These are phyloP conservation scores for Hydroisotoma schaefferi DNA, from an alignment of 2,888 invertebrate genomes.

Conservation along the genomic window DNA sequence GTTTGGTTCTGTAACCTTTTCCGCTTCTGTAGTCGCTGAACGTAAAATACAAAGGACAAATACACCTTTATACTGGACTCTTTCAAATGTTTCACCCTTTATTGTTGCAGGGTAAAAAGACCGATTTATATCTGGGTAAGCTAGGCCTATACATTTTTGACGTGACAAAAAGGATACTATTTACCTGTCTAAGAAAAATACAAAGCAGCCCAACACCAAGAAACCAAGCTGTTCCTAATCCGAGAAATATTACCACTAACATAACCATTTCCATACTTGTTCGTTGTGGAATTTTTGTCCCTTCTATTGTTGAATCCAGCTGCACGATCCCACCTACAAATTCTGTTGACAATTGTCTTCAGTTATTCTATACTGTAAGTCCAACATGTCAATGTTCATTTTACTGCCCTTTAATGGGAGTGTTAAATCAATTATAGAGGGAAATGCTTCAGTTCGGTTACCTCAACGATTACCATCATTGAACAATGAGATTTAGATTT, in stretches of 20 bases:
- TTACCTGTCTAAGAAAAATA: constrained; percentile 10
- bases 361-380: no score
- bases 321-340: constrained; percentile 8
- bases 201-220: constrained; percentile 3
- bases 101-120: no score
- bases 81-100: background rate
- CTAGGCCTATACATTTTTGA: no score
- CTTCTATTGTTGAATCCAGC: background rate
- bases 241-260: background rate
- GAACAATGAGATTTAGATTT: no score
- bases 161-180: no score
- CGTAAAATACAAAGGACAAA: constrained; percentile 1
- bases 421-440: background rate
- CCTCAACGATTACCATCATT: background rate
- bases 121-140: no score
- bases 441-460: background rate
- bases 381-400: no score
- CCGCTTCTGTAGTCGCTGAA: constrained; percentile 33
- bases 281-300: background rate
- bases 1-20: constrained; percentile 31
- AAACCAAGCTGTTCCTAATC: background rate
- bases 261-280: background rate
- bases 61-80: no score
- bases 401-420: background rate
- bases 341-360: no score